A percentile compares a stretch with the other conserved stretches of the same genome.
phyloP scores from a whole-genome alignment of 2,113 vertebrate species.

The Syngnathus typhle region DNA sequence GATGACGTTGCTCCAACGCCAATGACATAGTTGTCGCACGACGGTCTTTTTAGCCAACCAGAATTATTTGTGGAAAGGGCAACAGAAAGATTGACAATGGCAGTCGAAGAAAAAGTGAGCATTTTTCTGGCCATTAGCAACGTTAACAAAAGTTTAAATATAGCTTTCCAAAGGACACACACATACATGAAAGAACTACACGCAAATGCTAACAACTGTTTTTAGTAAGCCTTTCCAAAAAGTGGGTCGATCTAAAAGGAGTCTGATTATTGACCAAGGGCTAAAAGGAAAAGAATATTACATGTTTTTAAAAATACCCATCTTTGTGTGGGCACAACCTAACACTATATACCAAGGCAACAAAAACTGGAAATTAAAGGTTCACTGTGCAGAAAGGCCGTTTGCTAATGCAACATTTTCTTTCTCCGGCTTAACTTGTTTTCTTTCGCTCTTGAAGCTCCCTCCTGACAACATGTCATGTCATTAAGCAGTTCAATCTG shows the following conservation, averaged over 20 bases:
- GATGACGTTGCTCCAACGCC: background rate
- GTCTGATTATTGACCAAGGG: constrained; percentile 6
- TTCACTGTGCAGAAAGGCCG: background rate
- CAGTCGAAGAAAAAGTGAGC: background rate
- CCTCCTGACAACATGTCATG: constrained; percentile 59
- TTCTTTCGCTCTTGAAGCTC: constrained; percentile 17
- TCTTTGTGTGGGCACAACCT: background rate
- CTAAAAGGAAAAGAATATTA: background rate
- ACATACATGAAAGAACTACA: too few species aligned
- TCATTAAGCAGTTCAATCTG: constrained; percentile 74
- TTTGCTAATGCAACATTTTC: constrained; percentile 25
- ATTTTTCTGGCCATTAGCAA: background rate
- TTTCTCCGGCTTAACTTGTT: constrained; percentile 24
- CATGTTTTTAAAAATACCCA: constrained; percentile 19
- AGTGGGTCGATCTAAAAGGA: background rate
- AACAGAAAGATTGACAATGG: background rate
- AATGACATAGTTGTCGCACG: background rate
- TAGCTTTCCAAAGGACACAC: background rate
- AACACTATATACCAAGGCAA: background rate
- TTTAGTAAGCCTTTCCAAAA: background rate
- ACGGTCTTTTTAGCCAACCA: background rate
- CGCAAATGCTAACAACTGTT: background rate
- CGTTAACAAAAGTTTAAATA: background rate
- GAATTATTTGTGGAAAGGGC: background rate
- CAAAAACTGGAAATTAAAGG: background rate